Percentiles rank a stretch among this genome's conserved stretches.
Evolutionary conservation across 2,797 vertebrate genomes (phyloP).

Genomic region (Microctenopoma lineatum): DNA sequence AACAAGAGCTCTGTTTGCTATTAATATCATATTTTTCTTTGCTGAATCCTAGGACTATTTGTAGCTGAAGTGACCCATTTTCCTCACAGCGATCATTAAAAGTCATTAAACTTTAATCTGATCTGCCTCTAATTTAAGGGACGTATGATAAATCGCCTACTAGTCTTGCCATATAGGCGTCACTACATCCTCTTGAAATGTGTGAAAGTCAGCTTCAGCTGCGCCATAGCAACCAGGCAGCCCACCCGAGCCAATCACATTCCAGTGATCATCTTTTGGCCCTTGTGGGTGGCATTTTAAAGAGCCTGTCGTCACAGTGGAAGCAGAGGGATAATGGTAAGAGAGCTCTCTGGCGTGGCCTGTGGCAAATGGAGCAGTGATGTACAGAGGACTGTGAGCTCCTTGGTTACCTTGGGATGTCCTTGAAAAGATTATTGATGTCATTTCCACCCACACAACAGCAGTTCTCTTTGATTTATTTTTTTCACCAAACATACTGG

Average conservation of each 20-base stretch:
- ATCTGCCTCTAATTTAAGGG: conserved; percentile 73
- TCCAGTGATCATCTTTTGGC: conserved; percentile 47
- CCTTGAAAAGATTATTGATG: conserved; percentile 56
- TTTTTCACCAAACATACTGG: not conserved
- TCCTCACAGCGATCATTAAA: conserved; percentile 55
- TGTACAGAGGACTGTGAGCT: conserved; percentile 32
- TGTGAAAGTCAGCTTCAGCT: conserved; percentile 17
- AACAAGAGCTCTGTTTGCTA: conserved; percentile 16
- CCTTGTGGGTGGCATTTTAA: conserved; percentile 55
- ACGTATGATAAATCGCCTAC: conserved; percentile 64
- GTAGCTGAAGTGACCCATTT: conserved; percentile 63
- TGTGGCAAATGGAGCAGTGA: conserved; percentile 37
- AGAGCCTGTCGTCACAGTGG: conserved; percentile 39
- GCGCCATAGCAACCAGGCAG: conserved; percentile 67
- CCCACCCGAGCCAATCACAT: conserved; percentile 59
- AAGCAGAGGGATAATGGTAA: conserved; percentile 32
- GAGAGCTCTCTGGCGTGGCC: conserved; percentile 40
- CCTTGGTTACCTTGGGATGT: conserved; percentile 48
- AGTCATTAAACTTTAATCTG: conserved; percentile 73
- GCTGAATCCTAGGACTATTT: conserved; percentile 26
- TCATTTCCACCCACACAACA: conserved; percentile 46
- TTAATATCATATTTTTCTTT: conserved; percentile 34
- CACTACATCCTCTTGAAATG: conserved; percentile 47
- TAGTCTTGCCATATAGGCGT: conserved; percentile 33
- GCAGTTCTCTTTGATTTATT: conserved; percentile 7